Evolutionary conservation across 1,140 invertebrate genomes (phyloP).

Genomic region (Drosophila ercepeae): DNA sequence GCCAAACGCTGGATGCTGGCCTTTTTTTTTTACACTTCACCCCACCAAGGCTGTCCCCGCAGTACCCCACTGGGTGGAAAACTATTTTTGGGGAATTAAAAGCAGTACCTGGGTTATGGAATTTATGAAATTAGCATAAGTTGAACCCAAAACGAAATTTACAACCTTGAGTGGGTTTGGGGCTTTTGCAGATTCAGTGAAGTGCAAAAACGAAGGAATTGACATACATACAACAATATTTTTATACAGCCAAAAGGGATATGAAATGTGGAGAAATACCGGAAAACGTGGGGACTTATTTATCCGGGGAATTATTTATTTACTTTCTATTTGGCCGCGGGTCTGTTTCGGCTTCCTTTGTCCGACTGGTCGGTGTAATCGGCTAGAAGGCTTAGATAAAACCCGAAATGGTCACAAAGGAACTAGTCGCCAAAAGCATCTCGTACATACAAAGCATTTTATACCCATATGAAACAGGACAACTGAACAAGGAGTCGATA

Average conservation of each 20-base stretch:
- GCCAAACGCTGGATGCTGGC: not conserved
- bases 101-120: conserved; percentile 21
- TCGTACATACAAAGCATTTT: not conserved
- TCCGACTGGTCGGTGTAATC: conserved; percentile 56
- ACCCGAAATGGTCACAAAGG: conserved; percentile 34
- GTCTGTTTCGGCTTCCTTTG: conserved; percentile 26
- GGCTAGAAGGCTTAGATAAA: conserved; percentile 66
- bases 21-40: too few species aligned
- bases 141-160: conserved; percentile 32
- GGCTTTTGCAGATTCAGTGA: conserved; percentile 19
- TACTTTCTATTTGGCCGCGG: conserved; percentile 41
- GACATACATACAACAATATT: conserved; percentile 42
- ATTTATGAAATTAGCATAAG: conserved; percentile 67
- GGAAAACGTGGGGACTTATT: conserved; percentile 12
- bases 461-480: conserved; percentile 36
- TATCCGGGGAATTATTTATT: conserved; percentile 31
- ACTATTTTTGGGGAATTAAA: conserved; percentile 31
- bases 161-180: conserved; percentile 16
- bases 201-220: conserved; percentile 33
- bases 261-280: conserved; percentile 26
- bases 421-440: conserved; percentile 18
- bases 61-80: not conserved
- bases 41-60: not conserved
- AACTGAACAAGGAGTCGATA: conserved; percentile 14
- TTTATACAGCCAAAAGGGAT: conserved; percentile 19